phyloP scores from a whole-genome alignment of 2,888 invertebrate genomes.

The Eristalis tenax region DNA sequence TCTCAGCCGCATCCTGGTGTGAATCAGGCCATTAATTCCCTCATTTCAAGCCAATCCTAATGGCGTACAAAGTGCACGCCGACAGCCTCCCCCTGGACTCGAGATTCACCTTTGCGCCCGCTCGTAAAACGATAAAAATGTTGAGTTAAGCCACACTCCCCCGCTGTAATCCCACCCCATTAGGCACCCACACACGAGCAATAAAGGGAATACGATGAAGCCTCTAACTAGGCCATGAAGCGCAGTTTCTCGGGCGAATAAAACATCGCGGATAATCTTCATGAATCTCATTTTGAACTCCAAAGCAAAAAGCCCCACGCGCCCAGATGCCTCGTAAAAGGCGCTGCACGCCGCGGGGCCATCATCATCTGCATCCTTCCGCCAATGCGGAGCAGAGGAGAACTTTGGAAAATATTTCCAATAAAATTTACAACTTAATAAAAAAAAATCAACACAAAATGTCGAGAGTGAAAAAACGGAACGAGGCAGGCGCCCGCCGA shows the following conservation, averaged over 20 bases:
- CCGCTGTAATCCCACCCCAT: neutral
- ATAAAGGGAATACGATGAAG: slow-evolving; percentile 34
- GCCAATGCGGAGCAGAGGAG: neutral
- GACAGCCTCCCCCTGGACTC: neutral
- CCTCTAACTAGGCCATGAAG: neutral
- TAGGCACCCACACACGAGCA: neutral
- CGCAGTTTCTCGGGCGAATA: neutral
- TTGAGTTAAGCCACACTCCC: neutral
- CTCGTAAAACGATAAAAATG: slow-evolving; percentile 34
- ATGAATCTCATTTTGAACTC: slow-evolving; percentile 31
- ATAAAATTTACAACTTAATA: slow-evolving; percentile 52
- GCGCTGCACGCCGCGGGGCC: neutral
- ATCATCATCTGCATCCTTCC: slow-evolving; percentile 29
- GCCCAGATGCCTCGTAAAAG: slow-evolving; percentile 3
- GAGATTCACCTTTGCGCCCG: slow-evolving; percentile 19
- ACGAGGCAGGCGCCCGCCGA: slow-evolving; percentile 11
- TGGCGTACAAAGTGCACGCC: slow-evolving; percentile 6
- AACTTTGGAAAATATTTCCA: slow-evolving; percentile 12
- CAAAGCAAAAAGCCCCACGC: neutral
- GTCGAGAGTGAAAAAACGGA: neutral
- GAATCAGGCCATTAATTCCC: slow-evolving; percentile 5
- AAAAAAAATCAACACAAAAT: slow-evolving; percentile 27
- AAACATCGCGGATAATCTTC: slow-evolving; percentile 18
- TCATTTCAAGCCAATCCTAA: slow-evolving; percentile 12
- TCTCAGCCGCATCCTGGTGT: neutral